A percentile compares a stretch with the other conserved stretches of the same genome.
These are phyloP conservation scores for Tachyglossus aculeatus DNA, from an alignment of 2,797 vertebrate species.

Conservation along the genomic window DNA sequence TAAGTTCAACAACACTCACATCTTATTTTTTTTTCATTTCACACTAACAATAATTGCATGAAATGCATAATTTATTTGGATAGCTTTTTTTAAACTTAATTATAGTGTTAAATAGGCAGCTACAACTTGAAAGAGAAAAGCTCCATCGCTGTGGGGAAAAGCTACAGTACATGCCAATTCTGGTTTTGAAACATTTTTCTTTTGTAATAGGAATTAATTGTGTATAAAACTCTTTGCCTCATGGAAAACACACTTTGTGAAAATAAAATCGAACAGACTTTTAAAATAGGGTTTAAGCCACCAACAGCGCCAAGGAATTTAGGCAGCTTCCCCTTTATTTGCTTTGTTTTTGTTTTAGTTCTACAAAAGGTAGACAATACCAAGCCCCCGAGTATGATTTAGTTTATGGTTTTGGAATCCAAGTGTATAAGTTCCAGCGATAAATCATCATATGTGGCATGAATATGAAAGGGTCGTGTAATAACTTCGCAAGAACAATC, in stretches of 20 bases:
- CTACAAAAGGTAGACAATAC: slow-evolving; percentile 59
- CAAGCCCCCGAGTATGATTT: slow-evolving; percentile 49
- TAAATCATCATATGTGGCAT: slow-evolving; percentile 22
- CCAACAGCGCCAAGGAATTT: slow-evolving; percentile 62
- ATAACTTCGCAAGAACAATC: slow-evolving; percentile 36
- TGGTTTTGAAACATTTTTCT: slow-evolving; percentile 54
- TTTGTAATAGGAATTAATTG: slow-evolving; percentile 72
- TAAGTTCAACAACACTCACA: slow-evolving; percentile 75
- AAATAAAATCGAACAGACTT: slow-evolving; percentile 70
- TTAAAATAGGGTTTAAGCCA: slow-evolving; percentile 63
- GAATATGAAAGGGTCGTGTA: slow-evolving; percentile 22
- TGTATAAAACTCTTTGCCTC: slow-evolving; percentile 65
- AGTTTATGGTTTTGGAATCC: slow-evolving; percentile 34
- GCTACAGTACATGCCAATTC: slow-evolving; percentile 69
- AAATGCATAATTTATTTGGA: slow-evolving; percentile 77
- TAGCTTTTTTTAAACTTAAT: slow-evolving; percentile 76
- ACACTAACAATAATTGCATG: slow-evolving; percentile 71
- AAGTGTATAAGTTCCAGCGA: slow-evolving; percentile 39
- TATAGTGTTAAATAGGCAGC: slow-evolving; percentile 77
- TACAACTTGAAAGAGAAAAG: slow-evolving; percentile 72
- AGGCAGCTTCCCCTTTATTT: slow-evolving; percentile 62
- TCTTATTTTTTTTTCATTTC: slow-evolving; percentile 67
- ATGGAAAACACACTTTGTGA: slow-evolving; percentile 68
- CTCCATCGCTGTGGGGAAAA: slow-evolving; percentile 67
- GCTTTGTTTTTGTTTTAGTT: slow-evolving; percentile 59